Percentiles rank a stretch among this genome's conserved stretches.
Conservation (phyloP, 2,888 invertebrate species). For the Acanthopleura granulata region DNA sequence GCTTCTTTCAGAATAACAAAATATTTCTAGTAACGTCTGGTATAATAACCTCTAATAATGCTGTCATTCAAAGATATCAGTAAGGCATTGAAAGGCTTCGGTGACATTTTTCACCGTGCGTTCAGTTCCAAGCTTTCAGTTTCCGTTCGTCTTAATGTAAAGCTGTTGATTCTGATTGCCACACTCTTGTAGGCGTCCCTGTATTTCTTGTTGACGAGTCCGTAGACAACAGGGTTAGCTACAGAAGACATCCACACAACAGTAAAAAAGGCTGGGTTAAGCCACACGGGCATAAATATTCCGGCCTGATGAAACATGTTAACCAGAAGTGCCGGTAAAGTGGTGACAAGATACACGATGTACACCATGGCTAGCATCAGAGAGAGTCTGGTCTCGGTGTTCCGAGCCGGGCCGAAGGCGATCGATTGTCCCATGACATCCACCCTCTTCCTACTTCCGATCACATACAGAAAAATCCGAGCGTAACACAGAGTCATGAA, state of each 20-base stretch:
- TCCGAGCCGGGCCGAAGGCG: background rate
- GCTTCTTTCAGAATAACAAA: too few species aligned
- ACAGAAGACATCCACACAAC: background rate
- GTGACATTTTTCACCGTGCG: too few species aligned
- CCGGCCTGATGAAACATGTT: background rate
- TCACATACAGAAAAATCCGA: background rate
- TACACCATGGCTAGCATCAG: background rate
- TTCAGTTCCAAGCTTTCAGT: too few species aligned
- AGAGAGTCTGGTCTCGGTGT: background rate
- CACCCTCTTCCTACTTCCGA: background rate
- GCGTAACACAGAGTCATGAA: background rate
- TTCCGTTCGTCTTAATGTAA: too few species aligned
- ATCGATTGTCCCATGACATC: background rate
- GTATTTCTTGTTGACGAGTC: conserved; percentile 6
- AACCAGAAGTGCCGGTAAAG: background rate
- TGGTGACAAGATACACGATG: background rate
- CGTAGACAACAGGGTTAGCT: background rate
- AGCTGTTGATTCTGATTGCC: background rate
- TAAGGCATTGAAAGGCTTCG: too few species aligned
- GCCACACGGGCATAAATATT: background rate
- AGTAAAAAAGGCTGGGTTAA: background rate
- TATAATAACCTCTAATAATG: too few species aligned
- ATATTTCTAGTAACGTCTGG: too few species aligned
- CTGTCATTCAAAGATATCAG: too few species aligned
- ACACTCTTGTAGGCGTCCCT: background rate